Base-by-base conservation (phyloP, 2,797 vertebrate species). In the Xyrichtys novacula region DNA sequence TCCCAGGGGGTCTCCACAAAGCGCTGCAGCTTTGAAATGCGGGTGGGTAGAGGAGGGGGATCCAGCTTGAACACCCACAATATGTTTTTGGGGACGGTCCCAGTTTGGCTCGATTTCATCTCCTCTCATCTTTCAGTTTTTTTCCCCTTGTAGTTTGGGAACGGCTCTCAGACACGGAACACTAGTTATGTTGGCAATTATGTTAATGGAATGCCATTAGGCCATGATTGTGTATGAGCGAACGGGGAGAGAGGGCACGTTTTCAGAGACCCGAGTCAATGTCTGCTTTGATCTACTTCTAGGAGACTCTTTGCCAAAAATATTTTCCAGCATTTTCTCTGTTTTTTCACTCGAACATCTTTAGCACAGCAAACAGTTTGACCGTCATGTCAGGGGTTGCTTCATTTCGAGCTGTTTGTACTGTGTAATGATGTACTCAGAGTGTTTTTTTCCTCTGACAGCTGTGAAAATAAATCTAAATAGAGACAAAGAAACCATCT, bases 121-220 rank as follows among this genome's bases (percentile, higher is more conserved):
- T 71, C 66, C 62, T 84, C 90, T 86, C 81, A 73, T 88, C 56
- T 85, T 79, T 76, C 57, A 56, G 71, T 81, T 42, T 92, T 5
- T 25, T 25, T 11, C 10, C 2, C 87, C 87, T 56, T 93, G 94
- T 95, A 94, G 94, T 95, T 94, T 92, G 94, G 94, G 94, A 96
- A 95, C 93, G 94, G 93, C 95, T 95, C 93, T 93, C 95, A 96
- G 96, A 96, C 95, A 96, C 93, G 95, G 95, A 97, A 97, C 96
- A 95, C 95, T 96, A 95, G 95, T 96, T 95, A 95, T 96, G 95
- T 95, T 96, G 95, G 95, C 96, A 96, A 96, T 98, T 98, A 97
- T 95, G 96, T 96, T 98, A 98, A 98, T 97, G 96, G 96, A 90
- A 96, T 96, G 96, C 96, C 96, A 98, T 98, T 97, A 98, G 96